Evolutionary conservation across 2,113 vertebrate species (phyloP).

Genomic region (Nanorana parkeri): DNA sequence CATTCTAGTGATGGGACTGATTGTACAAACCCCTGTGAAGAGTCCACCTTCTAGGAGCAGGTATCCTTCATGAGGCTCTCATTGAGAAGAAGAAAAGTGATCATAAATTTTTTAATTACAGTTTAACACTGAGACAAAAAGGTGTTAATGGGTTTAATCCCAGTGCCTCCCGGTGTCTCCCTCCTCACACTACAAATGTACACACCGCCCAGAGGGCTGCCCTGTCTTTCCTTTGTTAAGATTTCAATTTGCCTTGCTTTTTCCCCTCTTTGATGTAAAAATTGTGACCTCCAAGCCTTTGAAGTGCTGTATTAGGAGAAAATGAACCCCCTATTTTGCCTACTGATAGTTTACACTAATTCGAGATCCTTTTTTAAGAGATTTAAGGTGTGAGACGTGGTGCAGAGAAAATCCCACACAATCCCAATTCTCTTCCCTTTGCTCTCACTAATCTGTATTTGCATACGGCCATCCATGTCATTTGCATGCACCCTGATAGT

Average conservation of each 20-base stretch:
- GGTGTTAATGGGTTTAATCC: slow-evolving; percentile 75
- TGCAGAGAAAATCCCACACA: neutral
- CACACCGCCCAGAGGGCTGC: slow-evolving; percentile 76
- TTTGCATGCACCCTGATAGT: slow-evolving; percentile 37
- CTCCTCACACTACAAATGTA: slow-evolving; percentile 77
- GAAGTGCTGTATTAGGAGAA: slow-evolving; percentile 83
- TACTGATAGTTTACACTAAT: slow-evolving; percentile 65
- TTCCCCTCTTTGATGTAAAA: slow-evolving; percentile 79
- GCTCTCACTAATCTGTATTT: slow-evolving; percentile 37
- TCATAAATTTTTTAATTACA: slow-evolving; percentile 78
- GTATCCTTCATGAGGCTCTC: slow-evolving; percentile 34
- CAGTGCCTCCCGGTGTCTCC: slow-evolving; percentile 70
- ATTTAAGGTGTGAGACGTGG: slow-evolving; percentile 51
- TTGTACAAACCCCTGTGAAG: too few species aligned
- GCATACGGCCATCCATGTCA: slow-evolving; percentile 24
- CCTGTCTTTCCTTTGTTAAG: slow-evolving; percentile 73
- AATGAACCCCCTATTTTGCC: slow-evolving; percentile 71
- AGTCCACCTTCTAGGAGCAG: slow-evolving; percentile 12
- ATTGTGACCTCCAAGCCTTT: slow-evolving; percentile 78
- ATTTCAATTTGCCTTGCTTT: slow-evolving; percentile 75
- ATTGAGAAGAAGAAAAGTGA: slow-evolving; percentile 67
- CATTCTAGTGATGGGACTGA: too few species aligned
- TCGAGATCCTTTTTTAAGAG: slow-evolving; percentile 60
- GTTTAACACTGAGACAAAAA: slow-evolving; percentile 75
- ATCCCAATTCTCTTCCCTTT: slow-evolving; percentile 18